These are phyloP conservation scores for Tribolium castaneum DNA, from an alignment of 1,140 invertebrate genomes.

Conservation along the genomic window DNA sequence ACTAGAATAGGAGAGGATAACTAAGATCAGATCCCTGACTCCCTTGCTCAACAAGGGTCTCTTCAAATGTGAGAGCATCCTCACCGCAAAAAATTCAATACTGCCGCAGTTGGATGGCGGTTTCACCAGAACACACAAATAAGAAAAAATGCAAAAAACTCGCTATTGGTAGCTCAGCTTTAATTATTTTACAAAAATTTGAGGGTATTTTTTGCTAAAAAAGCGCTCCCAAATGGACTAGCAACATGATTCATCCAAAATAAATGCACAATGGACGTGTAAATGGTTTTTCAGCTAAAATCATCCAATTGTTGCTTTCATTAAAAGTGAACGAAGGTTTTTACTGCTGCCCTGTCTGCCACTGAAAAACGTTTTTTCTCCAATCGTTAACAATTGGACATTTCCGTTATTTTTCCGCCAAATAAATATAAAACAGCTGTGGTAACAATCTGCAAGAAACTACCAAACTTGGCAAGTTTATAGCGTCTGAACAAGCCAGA, in stretches of 20 bases:
- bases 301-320: not conserved
- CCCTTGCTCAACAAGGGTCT: not conserved
- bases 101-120: not conserved
- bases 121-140: not conserved
- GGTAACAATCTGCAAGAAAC: not conserved
- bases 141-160: not conserved
- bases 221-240: not conserved
- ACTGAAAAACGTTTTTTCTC: not conserved
- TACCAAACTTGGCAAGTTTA: not conserved
- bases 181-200: no score
- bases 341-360: not conserved
- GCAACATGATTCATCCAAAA: not conserved
- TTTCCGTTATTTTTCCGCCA: not conserved
- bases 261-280: not conserved
- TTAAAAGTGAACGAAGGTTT: not conserved
- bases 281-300: not conserved
- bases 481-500: not conserved
- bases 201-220: not conserved
- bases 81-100: not conserved
- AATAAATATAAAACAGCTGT: not conserved
- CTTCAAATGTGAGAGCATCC: not conserved
- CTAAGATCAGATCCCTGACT: not conserved
- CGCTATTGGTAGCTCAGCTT: not conserved
- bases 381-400: not conserved
- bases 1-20: not conserved